Evolutionary conservation across 2,888 invertebrate species (phyloP).

Genomic region (Drosophila anomelani): DNA sequence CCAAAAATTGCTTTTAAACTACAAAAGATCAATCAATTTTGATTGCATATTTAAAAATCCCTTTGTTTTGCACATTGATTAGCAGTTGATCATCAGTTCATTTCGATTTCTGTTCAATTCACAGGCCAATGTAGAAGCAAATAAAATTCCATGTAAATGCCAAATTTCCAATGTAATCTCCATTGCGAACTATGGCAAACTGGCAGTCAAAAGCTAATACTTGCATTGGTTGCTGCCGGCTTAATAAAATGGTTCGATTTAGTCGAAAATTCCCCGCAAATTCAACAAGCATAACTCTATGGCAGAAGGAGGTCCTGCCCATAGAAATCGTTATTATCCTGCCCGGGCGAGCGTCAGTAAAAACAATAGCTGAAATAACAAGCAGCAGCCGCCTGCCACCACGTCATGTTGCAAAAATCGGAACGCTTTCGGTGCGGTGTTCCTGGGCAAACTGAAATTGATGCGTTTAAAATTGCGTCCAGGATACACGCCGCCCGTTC

Average conservation of each 20-base stretch:
- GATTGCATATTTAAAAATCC: background rate
- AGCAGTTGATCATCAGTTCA: slow-evolving; percentile 13
- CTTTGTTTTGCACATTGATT: background rate
- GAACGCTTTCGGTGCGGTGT: slow-evolving; percentile 66
- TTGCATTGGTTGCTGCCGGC: slow-evolving; percentile 4
- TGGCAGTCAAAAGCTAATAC: slow-evolving; percentile 10
- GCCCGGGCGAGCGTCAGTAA: slow-evolving; percentile 6
- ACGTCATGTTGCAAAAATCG: slow-evolving; percentile 61
- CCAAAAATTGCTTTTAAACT: background rate
- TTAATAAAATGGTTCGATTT: slow-evolving; percentile 34
- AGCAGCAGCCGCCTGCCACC: slow-evolving; percentile 12
- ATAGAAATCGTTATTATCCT: slow-evolving; percentile 12
- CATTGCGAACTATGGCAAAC: background rate
- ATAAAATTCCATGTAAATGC: slow-evolving; percentile 22
- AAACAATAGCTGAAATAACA: slow-evolving; percentile 52
- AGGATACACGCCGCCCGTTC: slow-evolving; percentile 45
- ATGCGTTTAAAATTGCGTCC: slow-evolving; percentile 80
- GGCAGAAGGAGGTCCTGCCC: slow-evolving; percentile 5
- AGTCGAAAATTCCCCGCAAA: slow-evolving; percentile 5
- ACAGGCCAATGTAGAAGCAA: background rate
- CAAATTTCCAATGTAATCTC: slow-evolving; percentile 14
- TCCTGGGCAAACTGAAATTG: slow-evolving; percentile 73
- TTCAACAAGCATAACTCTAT: slow-evolving; percentile 17
- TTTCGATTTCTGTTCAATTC: background rate
- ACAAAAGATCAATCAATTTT: background rate